Conservation (phyloP, 2,113 vertebrate genomes). For the Ariopsis seemanni region DNA sequence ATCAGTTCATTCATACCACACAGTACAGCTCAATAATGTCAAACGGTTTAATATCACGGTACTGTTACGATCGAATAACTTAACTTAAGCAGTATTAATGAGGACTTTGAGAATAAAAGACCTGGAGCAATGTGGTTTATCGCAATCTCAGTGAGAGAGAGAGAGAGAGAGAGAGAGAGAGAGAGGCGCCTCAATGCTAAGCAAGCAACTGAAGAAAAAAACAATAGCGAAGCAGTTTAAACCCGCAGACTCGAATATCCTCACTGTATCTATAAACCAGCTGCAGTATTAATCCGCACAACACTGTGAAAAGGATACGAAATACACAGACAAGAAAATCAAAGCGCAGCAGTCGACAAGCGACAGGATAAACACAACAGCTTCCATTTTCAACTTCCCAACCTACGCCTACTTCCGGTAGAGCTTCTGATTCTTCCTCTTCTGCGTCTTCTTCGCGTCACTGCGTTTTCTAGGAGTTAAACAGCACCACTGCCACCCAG, state of each 20-base stretch:
- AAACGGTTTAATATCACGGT: background rate
- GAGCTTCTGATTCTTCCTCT: background rate
- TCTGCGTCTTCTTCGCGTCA: background rate
- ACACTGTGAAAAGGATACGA: slow-evolving; percentile 83
- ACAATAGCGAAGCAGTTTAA: background rate
- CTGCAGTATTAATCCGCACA: too few relatives aligned
- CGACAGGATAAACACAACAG: slow-evolving; percentile 88
- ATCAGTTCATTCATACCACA: background rate
- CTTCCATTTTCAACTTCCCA: slow-evolving; percentile 80
- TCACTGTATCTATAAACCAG: too few relatives aligned
- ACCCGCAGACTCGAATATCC: background rate
- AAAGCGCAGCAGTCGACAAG: slow-evolving; percentile 91
- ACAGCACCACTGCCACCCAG: background rate
- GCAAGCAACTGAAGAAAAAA: background rate
- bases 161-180: too few relatives aligned
- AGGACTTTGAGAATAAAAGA: background rate
- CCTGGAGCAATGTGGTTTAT: background rate
- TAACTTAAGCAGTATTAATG: background rate
- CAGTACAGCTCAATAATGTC: background rate
- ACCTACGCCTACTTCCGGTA: slow-evolving; percentile 6
- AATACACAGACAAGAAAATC: slow-evolving; percentile 94
- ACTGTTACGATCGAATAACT: background rate
- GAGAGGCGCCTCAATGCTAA: background rate
- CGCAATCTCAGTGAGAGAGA: background rate
- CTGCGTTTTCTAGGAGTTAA: background rate